A percentile compares a stretch with the other conserved stretches of the same genome.
These are phyloP conservation scores for Darevskia nairensis DNA, from an alignment of 2,797 vertebrate species.

Conservation along the genomic window DNA sequence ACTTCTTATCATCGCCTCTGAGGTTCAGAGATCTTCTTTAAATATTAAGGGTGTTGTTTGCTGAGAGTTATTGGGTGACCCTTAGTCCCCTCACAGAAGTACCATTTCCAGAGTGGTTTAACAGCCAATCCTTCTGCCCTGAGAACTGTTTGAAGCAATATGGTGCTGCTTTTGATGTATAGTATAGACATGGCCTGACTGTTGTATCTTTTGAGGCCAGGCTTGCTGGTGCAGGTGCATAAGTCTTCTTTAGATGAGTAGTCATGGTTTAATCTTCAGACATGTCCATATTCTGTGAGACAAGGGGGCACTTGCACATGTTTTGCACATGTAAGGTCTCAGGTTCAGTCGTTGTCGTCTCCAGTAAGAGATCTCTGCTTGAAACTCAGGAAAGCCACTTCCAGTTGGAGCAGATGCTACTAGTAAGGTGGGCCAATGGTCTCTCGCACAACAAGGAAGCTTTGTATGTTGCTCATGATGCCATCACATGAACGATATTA, in stretches of 20 bases:
- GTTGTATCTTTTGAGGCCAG: not conserved
- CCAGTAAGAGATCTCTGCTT: not conserved
- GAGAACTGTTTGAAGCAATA: no score
- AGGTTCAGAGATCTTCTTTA: not conserved
- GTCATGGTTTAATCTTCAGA: not conserved
- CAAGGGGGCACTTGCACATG: not conserved
- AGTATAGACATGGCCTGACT: no score
- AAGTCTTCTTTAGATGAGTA: not conserved
- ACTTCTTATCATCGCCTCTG: no score
- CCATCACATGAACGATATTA: rapidly evolving
- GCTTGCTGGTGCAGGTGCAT: not conserved
- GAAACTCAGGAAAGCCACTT: not conserved
- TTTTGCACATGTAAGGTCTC: not conserved
- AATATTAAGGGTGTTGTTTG: not conserved
- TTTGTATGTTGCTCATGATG: not conserved
- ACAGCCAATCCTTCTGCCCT: no score
- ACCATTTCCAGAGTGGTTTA: no score
- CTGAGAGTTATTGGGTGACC: no score
- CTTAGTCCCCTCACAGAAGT: no score
- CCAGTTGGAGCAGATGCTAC: no score
- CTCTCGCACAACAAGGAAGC: not conserved
- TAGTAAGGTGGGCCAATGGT: not conserved
- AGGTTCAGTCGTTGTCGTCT: no score
- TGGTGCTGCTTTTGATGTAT: no score
- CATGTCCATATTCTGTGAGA: not conserved